phyloP scores from a whole-genome alignment of 2,113 vertebrate genomes.

The Anolis sagrei region DNA sequence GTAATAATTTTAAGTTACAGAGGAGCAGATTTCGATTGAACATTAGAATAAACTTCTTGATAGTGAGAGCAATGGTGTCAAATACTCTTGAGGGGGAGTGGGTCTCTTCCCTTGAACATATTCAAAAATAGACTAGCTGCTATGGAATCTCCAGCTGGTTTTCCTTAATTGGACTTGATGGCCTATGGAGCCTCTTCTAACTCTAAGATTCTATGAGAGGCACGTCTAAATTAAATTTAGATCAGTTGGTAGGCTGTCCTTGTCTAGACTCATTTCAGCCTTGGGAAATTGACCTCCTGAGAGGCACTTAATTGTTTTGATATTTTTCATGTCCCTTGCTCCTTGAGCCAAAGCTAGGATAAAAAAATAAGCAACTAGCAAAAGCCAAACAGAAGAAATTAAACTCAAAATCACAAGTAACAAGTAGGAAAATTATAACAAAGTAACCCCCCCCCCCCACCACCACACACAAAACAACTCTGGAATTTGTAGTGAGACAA shows the following conservation, averaged over 20 bases:
- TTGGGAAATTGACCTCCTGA: background rate
- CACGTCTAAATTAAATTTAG: background rate
- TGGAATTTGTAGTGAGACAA: no score
- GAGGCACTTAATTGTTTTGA: background rate
- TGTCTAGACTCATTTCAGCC: background rate
- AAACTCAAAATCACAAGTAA: background rate
- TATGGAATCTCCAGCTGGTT: no score
- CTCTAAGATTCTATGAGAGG: background rate
- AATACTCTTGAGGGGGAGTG: no score
- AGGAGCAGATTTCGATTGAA: no score
- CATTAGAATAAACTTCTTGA: no score
- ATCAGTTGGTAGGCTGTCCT: no score
- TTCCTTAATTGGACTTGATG: background rate
- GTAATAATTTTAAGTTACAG: no score
- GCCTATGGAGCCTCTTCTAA: background rate
- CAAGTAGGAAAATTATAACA: background rate
- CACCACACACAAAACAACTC: no score
- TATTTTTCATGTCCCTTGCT: background rate
- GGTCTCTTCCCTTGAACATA: no score
- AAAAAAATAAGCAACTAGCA: background rate
- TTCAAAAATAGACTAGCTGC: no score
- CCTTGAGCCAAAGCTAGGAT: background rate
- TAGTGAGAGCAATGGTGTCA: no score
- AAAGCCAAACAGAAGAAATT: background rate
- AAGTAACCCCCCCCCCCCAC: background rate